phyloP scores from a whole-genome alignment of 2,888 invertebrate species.

The Netelia melanura region DNA sequence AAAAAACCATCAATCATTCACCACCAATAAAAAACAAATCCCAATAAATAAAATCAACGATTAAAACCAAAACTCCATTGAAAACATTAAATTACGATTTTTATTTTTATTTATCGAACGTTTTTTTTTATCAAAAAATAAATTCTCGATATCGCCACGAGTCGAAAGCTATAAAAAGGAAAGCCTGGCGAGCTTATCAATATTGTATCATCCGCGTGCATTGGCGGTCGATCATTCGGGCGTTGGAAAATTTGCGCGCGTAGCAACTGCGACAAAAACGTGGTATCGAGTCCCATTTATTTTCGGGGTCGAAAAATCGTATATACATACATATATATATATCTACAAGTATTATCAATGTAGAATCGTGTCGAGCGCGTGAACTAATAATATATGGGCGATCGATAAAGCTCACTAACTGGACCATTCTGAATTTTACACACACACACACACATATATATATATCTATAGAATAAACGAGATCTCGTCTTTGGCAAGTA shows the following conservation, averaged over 20 bases:
- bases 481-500: slow-evolving; percentile 21
- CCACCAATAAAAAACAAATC: background rate
- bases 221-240: slow-evolving; percentile 24
- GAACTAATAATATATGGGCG: slow-evolving; percentile 17
- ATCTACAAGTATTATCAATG: slow-evolving; percentile 7
- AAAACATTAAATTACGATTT: no score
- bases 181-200: background rate
- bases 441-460: background rate
- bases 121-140: no score
- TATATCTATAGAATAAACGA: background rate
- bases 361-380: slow-evolving; percentile 1
- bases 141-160: no score
- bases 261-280: slow-evolving; percentile 11
- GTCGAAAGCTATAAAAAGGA: background rate
- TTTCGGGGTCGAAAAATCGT: slow-evolving; percentile 42
- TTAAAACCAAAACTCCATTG: no score
- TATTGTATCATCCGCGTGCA: slow-evolving; percentile 11
- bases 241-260: background rate
- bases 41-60: background rate
- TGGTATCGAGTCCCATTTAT: slow-evolving; percentile 35
- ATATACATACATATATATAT: background rate
- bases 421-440: background rate
- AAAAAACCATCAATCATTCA: no score
- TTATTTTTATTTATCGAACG: no score
- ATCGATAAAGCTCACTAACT: slow-evolving; percentile 46